Percentiles rank a stretch among this genome's conserved stretches.
phyloP scores from a whole-genome alignment of 2,113 vertebrate species.

The Nycticryphes semicollaris region DNA sequence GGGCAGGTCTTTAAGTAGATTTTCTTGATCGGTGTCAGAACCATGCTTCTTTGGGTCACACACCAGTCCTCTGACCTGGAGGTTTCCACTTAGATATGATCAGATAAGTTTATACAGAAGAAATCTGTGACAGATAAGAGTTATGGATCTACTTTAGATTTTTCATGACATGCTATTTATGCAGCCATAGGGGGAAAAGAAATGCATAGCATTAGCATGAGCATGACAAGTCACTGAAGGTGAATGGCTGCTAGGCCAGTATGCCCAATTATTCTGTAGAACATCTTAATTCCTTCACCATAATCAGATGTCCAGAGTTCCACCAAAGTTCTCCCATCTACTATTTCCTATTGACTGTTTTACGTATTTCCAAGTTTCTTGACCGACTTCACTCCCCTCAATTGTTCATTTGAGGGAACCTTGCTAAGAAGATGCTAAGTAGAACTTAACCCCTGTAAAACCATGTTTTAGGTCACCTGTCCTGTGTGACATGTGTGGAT shows the following conservation, averaged over 20 bases:
- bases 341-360: neutral
- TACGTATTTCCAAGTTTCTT: neutral
- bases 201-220: neutral
- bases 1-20: neutral
- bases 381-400: neutral
- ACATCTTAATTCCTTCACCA: neutral
- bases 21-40: neutral
- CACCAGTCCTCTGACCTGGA: neutral
- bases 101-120: neutral
- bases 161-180: neutral
- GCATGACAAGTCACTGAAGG: neutral
- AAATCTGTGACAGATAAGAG: neutral
- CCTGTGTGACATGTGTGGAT: neutral
- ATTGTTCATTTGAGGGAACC: neutral
- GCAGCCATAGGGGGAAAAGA: neutral
- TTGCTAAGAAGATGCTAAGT: neutral
- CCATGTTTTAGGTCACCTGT: neutral
- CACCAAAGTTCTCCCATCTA: neutral
- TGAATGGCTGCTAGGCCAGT: neutral
- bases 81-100: neutral
- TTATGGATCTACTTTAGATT: neutral
- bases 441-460: neutral
- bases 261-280: neutral
- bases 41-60: neutral
- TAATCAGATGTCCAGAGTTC: neutral